These are phyloP conservation scores for Discoglossus pictus DNA, from an alignment of 2,797 vertebrate species.

Conservation along the genomic window DNA sequence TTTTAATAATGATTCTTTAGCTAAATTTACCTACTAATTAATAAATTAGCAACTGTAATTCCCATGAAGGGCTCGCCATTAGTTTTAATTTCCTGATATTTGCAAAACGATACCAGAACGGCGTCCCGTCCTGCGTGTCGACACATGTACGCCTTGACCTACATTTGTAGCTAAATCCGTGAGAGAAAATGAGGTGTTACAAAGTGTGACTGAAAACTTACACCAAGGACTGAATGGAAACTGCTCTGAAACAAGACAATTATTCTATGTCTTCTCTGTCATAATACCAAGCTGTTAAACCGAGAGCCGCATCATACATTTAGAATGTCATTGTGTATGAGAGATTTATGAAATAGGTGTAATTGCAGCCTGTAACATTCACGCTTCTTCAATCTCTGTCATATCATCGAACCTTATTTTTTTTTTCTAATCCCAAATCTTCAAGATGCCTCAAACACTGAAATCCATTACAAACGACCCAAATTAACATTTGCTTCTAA, in stretches of 20 bases:
- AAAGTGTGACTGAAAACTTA: conserved; percentile 49
- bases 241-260: conserved; percentile 44
- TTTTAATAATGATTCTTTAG: conserved; percentile 55
- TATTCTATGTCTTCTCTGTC: conserved; percentile 39
- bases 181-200: conserved; percentile 54
- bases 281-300: conserved; percentile 42
- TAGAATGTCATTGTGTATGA: conserved; percentile 33
- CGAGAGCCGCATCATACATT: conserved; percentile 34
- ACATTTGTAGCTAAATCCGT: conserved; percentile 56
- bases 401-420: conserved; percentile 23
- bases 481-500: background rate
- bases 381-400: conserved; percentile 39
- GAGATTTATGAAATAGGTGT: conserved; percentile 47
- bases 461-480: background rate
- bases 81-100: conserved; percentile 61
- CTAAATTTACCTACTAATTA: conserved; percentile 68
- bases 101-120: conserved; percentile 39
- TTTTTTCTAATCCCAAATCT: conserved; percentile 1
- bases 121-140: conserved; percentile 2
- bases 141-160: conserved; percentile 58
- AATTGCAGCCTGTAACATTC: conserved; percentile 35
- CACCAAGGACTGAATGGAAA: conserved; percentile 28
- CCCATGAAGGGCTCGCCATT: conserved; percentile 56
- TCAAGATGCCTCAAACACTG: background rate
- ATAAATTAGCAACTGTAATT: conserved; percentile 64